Conservation (phyloP, 1,140 invertebrate species). For the Sitobion miscanthi region DNA sequence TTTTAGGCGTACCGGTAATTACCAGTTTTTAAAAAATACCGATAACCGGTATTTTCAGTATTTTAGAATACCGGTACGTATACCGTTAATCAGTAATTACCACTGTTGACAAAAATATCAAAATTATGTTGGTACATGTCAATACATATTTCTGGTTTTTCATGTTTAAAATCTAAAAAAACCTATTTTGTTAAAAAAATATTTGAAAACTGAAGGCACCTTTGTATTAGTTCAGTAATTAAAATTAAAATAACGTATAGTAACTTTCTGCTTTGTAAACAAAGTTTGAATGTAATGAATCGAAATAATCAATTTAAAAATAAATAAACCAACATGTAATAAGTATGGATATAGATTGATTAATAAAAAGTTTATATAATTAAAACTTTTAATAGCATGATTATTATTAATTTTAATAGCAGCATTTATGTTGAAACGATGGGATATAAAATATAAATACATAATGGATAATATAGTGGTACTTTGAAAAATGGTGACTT, state of each 20-base stretch:
- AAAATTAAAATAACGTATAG: not conserved
- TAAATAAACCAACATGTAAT: not conserved
- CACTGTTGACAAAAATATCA: too few species aligned
- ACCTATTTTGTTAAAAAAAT: not conserved
- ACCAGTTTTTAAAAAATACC: too few species aligned
- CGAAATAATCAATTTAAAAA: not conserved
- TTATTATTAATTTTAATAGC: not conserved
- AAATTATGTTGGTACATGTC: not conserved
- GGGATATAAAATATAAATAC: not conserved
- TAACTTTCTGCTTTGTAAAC: not conserved
- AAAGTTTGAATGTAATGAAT: not conserved
- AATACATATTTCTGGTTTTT: not conserved
- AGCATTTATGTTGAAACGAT: not conserved
- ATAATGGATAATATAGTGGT: not conserved
- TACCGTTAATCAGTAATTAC: too few species aligned
- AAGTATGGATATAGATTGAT: not conserved
- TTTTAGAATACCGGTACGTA: too few species aligned
- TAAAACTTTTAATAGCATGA: slow-evolving; percentile 6
- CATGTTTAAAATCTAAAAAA: too few species aligned
- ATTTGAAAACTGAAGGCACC: not conserved
- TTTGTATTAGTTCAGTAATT: not conserved
- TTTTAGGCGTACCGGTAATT: too few species aligned
- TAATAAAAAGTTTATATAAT: not conserved
- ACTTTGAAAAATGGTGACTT: not conserved
- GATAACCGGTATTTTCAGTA: too few species aligned